These are phyloP conservation scores for Chymomyza costata DNA, from an alignment of 1,140 invertebrate species.

Conservation along the genomic window DNA sequence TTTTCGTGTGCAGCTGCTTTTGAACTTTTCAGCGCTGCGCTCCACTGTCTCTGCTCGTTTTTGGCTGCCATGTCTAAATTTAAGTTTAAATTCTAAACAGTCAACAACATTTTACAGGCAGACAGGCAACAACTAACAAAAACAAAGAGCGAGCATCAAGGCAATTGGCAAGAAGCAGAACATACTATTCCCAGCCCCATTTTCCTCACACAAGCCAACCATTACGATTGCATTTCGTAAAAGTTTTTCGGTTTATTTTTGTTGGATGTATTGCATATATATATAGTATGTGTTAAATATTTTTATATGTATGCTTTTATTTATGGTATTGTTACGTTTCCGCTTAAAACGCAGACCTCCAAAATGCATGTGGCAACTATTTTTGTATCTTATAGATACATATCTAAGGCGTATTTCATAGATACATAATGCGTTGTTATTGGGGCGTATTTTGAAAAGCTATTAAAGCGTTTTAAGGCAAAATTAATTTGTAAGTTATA, in stretches of 20 bases:
- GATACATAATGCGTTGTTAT: too few species aligned
- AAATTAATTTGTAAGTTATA: too few species aligned
- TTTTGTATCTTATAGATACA: slow-evolving; percentile 45
- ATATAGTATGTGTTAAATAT: slow-evolving; percentile 3
- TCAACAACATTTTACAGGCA: slow-evolving; percentile 44
- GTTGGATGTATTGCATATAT: slow-evolving; percentile 28
- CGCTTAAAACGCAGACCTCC: slow-evolving; percentile 44
- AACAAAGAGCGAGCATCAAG: too few species aligned
- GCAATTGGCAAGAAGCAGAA: too few species aligned
- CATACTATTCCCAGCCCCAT: background rate
- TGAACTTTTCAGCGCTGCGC: slow-evolving; percentile 32
- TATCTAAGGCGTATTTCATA: too few species aligned
- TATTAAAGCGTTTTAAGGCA: too few species aligned
- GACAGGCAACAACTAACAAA: slow-evolving; percentile 8
- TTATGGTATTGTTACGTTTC: slow-evolving; percentile 50
- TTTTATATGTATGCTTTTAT: too few species aligned
- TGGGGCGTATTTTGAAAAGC: too few species aligned
- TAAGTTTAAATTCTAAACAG: slow-evolving; percentile 57
- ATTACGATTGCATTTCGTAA: slow-evolving; percentile 16
- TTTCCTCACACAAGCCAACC: slow-evolving; percentile 4
- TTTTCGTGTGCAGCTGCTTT: slow-evolving; percentile 33
- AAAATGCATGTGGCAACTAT: slow-evolving; percentile 51
- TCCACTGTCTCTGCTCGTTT: too few species aligned
- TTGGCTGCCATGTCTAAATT: slow-evolving; percentile 38
- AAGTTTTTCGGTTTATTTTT: slow-evolving; percentile 46